Evolutionary conservation across 1,140 invertebrate species (phyloP).

Genomic region (Lasaia peninsularis): DNA sequence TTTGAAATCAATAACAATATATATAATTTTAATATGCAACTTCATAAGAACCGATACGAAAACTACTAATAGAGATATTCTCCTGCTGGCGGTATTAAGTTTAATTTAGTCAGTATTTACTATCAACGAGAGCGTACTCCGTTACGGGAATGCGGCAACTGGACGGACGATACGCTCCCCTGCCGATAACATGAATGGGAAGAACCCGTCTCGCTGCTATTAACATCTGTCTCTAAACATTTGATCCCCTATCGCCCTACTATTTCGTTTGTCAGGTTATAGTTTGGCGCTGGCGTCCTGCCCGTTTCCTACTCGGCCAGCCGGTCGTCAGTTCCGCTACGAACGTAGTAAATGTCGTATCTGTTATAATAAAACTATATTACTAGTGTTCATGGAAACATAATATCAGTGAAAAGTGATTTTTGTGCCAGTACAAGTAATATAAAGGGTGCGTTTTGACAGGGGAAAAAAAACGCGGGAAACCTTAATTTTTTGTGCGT

Average conservation of each 20-base stretch:
- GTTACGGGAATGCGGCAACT: constrained; percentile 33
- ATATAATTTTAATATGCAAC: too few species aligned
- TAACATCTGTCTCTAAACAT: constrained; percentile 38
- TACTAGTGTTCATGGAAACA: constrained; percentile 24
- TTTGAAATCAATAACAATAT: too few species aligned
- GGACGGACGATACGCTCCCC: constrained; percentile 26
- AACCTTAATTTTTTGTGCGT: constrained; percentile 48
- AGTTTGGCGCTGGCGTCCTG: constrained; percentile 54
- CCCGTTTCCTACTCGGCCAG: constrained; percentile 41
- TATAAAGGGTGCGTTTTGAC: background rate
- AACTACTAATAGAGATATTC: too few species aligned
- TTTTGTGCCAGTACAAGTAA: constrained; percentile 1
- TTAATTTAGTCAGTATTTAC: too few species aligned
- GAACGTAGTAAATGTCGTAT: constrained; percentile 49
- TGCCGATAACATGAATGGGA: constrained; percentile 47
- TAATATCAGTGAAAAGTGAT: constrained; percentile 19
- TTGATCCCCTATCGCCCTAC: constrained; percentile 43
- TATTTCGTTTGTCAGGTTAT: constrained; percentile 63
- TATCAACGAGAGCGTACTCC: background rate
- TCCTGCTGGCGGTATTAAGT: too few species aligned
- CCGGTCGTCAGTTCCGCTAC: constrained; percentile 53
- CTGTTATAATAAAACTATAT: constrained; percentile 35
- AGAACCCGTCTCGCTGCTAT: constrained; percentile 41
- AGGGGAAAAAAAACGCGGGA: constrained; percentile 28
- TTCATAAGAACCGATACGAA: too few species aligned